These are phyloP conservation scores for Seison nebaliae DNA, from an alignment of 1,140 invertebrate species.

Conservation along the genomic window DNA sequence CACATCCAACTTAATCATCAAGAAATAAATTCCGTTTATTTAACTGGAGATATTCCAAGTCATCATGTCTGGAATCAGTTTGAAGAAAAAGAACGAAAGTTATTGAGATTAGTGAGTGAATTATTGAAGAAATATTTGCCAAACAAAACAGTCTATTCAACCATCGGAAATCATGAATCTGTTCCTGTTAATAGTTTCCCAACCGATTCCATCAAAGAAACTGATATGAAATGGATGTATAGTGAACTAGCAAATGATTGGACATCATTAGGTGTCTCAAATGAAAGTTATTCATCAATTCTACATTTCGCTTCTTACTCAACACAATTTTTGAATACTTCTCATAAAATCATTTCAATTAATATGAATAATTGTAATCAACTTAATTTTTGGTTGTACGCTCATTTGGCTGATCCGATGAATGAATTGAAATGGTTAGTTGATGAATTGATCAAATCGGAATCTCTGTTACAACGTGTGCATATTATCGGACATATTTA, in stretches of 20 bases:
- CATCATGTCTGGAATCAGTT: conserved; percentile 95
- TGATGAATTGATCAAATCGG: conserved; percentile 47
- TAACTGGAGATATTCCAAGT: conserved; percentile 82
- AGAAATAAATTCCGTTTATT: conserved; percentile 55
- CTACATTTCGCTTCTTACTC: too few relatives aligned
- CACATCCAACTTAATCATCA: conserved; percentile 20
- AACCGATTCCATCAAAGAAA: too few relatives aligned
- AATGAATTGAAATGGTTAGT: conserved; percentile 58
- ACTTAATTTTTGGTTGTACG: conserved; percentile 49
- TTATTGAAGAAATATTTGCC: conserved; percentile 49
- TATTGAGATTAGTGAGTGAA: conserved; percentile 48
- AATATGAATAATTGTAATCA: conserved; percentile 30
- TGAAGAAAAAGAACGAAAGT: conserved; percentile 52
- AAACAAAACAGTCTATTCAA: conserved; percentile 62
- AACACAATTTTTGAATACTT: conserved; percentile 29
- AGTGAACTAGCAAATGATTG: conserved; percentile 4
- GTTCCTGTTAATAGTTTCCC: conserved; percentile 6
- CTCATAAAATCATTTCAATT: conserved; percentile 32
- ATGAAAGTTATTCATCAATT: too few relatives aligned
- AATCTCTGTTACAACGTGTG: conserved; percentile 62
- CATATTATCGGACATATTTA: conserved; percentile 92
- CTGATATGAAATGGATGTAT: conserved; percentile 9
- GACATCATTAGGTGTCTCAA: conserved; percentile 1
- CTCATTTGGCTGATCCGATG: conserved; percentile 81
- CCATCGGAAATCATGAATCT: conserved; percentile 73